Percentiles rank a stretch among this genome's conserved stretches.
phyloP scores from a whole-genome alignment of 2,113 vertebrate species.

The Bufo bufo region DNA sequence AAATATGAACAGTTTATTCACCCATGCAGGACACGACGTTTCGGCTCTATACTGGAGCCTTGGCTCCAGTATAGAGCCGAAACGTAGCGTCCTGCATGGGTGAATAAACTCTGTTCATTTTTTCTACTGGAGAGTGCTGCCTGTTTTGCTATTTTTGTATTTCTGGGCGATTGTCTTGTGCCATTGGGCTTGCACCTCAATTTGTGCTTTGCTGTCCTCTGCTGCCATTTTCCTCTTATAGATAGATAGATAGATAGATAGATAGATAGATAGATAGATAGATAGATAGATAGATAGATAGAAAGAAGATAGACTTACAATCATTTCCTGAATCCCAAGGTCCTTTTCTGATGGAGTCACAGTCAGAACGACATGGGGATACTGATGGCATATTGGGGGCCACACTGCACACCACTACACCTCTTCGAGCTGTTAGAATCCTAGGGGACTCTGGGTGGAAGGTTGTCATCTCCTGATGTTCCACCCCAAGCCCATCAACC shows the following conservation, averaged over 20 bases:
- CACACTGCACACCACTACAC: slow-evolving; percentile 95
- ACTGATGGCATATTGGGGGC: slow-evolving; percentile 89
- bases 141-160: too few species aligned
- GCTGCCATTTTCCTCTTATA: neutral
- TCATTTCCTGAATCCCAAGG: slow-evolving; percentile 85
- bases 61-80: too few species aligned
- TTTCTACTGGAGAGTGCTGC: too few species aligned
- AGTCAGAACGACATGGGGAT: slow-evolving; percentile 90
- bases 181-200: too few species aligned
- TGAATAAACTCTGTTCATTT: too few species aligned
- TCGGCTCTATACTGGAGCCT: too few species aligned
- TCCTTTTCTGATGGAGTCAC: slow-evolving; percentile 90
- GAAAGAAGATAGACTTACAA: slow-evolving; percentile 70
- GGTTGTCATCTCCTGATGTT: slow-evolving; percentile 95
- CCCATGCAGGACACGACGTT: too few species aligned
- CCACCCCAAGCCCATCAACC: slow-evolving; percentile 79
- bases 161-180: too few species aligned
- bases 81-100: too few species aligned
- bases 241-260: slow-evolving; percentile 1
- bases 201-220: too few species aligned
- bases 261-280: neutral
- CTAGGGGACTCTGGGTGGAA: slow-evolving; percentile 93
- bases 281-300: slow-evolving; percentile 15
- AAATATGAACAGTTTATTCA: neutral
- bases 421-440: slow-evolving; percentile 84